Evolutionary conservation across 1,140 invertebrate genomes (phyloP).

Genomic region (Dreissena rostriformis): DNA sequence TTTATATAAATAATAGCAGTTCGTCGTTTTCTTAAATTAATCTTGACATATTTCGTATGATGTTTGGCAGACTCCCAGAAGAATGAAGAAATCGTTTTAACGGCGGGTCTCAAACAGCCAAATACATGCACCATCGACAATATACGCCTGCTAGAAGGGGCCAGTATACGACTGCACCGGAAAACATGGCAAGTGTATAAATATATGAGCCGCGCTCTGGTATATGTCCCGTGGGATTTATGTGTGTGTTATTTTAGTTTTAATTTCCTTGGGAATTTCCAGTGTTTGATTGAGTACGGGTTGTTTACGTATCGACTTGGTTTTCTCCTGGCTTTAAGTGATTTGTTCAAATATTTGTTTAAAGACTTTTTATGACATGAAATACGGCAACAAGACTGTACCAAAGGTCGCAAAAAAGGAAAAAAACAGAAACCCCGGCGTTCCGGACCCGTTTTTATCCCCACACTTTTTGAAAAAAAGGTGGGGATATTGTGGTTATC

Average conservation of each 20-base stretch:
- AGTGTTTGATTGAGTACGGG: not conserved
- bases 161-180: constrained; percentile 24
- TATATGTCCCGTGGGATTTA: not conserved
- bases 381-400: no score
- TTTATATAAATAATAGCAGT: no score
- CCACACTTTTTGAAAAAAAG: no score
- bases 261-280: not conserved
- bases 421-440: no score
- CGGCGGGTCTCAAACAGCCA: constrained; percentile 15
- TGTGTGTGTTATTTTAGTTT: not conserved
- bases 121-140: constrained; percentile 26
- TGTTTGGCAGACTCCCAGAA: constrained; percentile 11
- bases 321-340: not conserved
- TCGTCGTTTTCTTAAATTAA: no score
- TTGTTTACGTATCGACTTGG: not conserved
- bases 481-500: no score
- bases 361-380: not conserved
- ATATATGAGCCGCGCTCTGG: no score
- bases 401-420: no score
- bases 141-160: constrained; percentile 41
- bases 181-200: constrained; percentile 37
- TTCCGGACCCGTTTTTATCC: no score
- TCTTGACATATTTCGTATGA: no score
- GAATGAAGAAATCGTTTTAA: constrained; percentile 17
- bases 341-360: not conserved